Evolutionary conservation across 2,113 vertebrate species (phyloP), one percentile per base, ranked within the genome.

Genomic region (Camelus dromedarius): DNA sequence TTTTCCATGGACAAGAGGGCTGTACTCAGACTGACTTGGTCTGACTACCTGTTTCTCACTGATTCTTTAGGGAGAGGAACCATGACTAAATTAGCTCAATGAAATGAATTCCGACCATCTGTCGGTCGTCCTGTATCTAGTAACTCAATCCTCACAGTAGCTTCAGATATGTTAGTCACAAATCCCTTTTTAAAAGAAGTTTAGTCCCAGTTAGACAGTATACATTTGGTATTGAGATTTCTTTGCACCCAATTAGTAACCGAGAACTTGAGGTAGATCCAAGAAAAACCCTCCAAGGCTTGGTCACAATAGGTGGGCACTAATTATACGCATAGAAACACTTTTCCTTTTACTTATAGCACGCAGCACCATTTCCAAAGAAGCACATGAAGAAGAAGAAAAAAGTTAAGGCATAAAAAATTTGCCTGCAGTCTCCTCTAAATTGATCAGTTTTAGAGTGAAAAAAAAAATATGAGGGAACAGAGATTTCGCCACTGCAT

Each of bases 181-280:
- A 89, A 56, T 75, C 11, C 2, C 9, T 42, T 54, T 89, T 42
- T 42, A 24, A 76, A 84, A 84, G 32, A 73, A 93, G 32, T 8
- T 52, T 67, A 82, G n/a, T 93, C 13, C 13, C 46, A 80, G 75
- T 54, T 85, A 85, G 19, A 70, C 50, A 92, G 15, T 24, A 46
- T 84, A 69, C 80, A 72, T 77, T 94, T 93, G 35, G 52, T 76
- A 48, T 18, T 95, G 48, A 84, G 30, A 92, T 93, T 91, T 84
- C 24, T 85, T 60, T 75, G 42, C 14, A 73, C 12, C 50, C 28
- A 67, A 2, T 73, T 58, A 72, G 18, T 73, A 54, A 91, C 15
- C 4, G 88, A 24, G 18, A 87, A 94, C 7, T 48, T 75, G 80
- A 90, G 5, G 5, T 50, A 38, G 48, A 83, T 70, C 28, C 35